These are phyloP conservation scores for Elachura formosa DNA, from an alignment of 2,113 vertebrate species.

Conservation along the genomic window DNA sequence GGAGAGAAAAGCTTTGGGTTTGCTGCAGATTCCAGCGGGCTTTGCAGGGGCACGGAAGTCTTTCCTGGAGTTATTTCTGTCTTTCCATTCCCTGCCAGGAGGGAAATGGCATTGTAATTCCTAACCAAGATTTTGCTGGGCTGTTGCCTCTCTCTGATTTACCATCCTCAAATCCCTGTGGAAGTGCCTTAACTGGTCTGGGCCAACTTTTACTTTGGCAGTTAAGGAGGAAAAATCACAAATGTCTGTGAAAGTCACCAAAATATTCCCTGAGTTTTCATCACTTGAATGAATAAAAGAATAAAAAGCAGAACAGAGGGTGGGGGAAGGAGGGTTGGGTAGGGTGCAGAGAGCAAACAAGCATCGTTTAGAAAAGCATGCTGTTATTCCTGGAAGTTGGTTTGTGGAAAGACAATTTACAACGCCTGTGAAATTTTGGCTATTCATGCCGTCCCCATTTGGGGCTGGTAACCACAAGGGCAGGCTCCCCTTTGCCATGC, in stretches of 20 bases:
- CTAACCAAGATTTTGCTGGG: constrained; percentile 12
- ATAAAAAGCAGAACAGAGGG: constrained; percentile 32
- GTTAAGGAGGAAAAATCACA: constrained; percentile 56
- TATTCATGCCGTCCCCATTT: constrained; percentile 14
- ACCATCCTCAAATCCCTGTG: constrained; percentile 51
- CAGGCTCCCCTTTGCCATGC: neutral
- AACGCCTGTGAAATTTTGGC: constrained; percentile 47
- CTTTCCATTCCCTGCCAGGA: neutral
- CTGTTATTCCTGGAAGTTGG: constrained; percentile 66
- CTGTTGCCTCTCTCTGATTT: constrained; percentile 49
- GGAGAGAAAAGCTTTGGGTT: neutral
- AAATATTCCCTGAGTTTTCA: constrained; percentile 44
- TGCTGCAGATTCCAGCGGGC: neutral
- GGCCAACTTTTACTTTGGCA: constrained; percentile 49
- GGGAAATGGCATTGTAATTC: constrained; percentile 35
- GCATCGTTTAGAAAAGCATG: constrained; percentile 58
- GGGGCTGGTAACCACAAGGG: constrained; percentile 45
- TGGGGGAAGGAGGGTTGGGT: constrained; percentile 15
- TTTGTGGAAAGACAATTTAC: constrained; percentile 61
- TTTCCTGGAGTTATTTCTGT: constrained; percentile 58
- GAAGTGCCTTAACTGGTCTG: neutral
- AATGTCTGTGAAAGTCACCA: constrained; percentile 53
- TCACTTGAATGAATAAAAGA: constrained; percentile 41
- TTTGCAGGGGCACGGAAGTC: constrained; percentile 18
- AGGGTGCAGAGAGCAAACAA: constrained; percentile 37